Evolutionary conservation across 2,888 invertebrate species (phyloP), one percentile per base, ranked within the genome.

Genomic region (Unio delphinus): DNA sequence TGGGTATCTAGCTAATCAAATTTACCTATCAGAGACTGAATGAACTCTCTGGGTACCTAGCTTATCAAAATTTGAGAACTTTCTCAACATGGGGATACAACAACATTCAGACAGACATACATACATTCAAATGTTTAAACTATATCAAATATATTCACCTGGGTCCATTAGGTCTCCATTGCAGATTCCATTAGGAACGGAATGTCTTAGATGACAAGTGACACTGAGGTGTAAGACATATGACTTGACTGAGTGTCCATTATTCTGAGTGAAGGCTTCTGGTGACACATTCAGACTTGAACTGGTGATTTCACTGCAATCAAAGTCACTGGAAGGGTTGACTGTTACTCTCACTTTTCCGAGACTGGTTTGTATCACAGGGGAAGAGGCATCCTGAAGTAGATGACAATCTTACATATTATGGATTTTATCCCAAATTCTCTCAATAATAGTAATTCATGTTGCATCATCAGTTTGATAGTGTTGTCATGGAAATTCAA

Each of bases 251-350:
- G 94, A 92, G 72, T 95, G 94, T 4, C 95, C 95, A 78, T 94
- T 94, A 20, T 93, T 93, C 57, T 94, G 92, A 86, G 93, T 94
- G 90, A 97, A 96, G 55, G 94, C 93, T 85, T 96, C 95, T 81
- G 95, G 94, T 60, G 96, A 94, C 88, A 97, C 95, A 83, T 95
- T 95, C 70, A 96, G 93, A 30, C 95, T 94, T 95, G 73, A 94
- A 93, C 77, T 82, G 82, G 3, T 93, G 76, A 65, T 56, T 55
- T 54, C 74, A 64, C 70, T 67, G 57, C 28, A 67, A 74, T 77
- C 60, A 26, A 62, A 55, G 23, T 68, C 61, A 65, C 80, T 83
- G n/a, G 17, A 26, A n/a, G 86, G 87, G 75, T 90, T 90, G 45
- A 87, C 81, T 59, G 87, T 84, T 30, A 90, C 85, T 57, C 81